phyloP scores from a whole-genome alignment of 2,888 invertebrate species.

The Gortyna flavago region DNA sequence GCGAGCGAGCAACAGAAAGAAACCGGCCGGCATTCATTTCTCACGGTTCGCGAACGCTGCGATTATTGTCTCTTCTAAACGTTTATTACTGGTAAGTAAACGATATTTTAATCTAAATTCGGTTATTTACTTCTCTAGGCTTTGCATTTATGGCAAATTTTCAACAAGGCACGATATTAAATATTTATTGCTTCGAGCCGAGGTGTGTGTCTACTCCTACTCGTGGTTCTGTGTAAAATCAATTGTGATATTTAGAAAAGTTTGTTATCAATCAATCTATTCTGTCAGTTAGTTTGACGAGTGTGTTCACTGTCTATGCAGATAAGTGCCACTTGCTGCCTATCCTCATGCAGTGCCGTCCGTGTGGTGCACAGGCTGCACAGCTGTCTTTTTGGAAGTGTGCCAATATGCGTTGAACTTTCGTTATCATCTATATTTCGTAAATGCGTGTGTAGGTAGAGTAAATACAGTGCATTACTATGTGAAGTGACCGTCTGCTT shows the following conservation, averaged over 20 bases:
- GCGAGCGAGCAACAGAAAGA: slow-evolving; percentile 80
- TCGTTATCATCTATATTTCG: slow-evolving; percentile 63
- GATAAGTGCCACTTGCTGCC: slow-evolving; percentile 32
- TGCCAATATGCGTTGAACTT: slow-evolving; percentile 72
- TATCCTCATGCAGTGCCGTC: slow-evolving; percentile 43
- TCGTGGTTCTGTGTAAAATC: background rate
- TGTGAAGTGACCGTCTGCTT: slow-evolving; percentile 59
- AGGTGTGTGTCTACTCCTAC: slow-evolving; percentile 1
- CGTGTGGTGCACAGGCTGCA: slow-evolving; percentile 11
- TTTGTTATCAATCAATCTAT: background rate
- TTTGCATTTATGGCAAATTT: slow-evolving; percentile 7
- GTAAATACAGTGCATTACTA: slow-evolving; percentile 53
- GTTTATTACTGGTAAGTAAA: slow-evolving; percentile 77
- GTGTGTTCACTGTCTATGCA: slow-evolving; percentile 15
- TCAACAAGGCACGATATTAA: background rate
- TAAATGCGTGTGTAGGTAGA: slow-evolving; percentile 32
- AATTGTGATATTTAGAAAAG: background rate
- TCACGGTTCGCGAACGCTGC: slow-evolving; percentile 83
- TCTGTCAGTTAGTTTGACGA: slow-evolving; percentile 13
- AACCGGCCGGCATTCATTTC: slow-evolving; percentile 87
- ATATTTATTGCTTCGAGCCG: background rate
- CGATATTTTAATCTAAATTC: slow-evolving; percentile 38
- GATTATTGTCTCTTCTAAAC: slow-evolving; percentile 74
- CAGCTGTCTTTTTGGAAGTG: slow-evolving; percentile 69
- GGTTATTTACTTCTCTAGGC: slow-evolving; percentile 6